A percentile compares a stretch with the other conserved stretches of the same genome.
These are phyloP conservation scores for Spea multiplicata DNA, from an alignment of 2,113 vertebrate genomes.

Conservation along the genomic window DNA sequence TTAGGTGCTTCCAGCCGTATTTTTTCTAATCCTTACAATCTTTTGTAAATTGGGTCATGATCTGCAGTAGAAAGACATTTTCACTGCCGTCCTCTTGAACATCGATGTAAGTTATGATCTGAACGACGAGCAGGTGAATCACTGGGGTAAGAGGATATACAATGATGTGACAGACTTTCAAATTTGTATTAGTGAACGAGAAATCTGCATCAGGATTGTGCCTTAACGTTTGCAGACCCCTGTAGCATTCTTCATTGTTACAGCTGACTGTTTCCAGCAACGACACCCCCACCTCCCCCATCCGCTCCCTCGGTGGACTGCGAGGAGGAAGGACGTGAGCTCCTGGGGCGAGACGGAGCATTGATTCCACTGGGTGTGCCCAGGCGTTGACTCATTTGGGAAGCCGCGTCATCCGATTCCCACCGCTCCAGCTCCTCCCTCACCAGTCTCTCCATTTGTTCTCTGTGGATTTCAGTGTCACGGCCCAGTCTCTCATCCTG, in stretches of 20 bases:
- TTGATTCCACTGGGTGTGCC: slow-evolving; percentile 65
- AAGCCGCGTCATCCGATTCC: slow-evolving; percentile 83
- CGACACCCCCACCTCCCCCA: slow-evolving; percentile 54
- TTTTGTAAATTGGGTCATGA: no score
- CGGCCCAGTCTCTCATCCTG: slow-evolving; percentile 87
- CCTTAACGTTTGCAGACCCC: background rate
- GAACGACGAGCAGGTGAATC: background rate
- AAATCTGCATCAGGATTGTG: no score
- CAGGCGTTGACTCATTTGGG: slow-evolving; percentile 79
- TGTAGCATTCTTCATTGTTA: slow-evolving; percentile 52
- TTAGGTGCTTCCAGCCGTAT: no score
- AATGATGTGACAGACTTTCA: no score
- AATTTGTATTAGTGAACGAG: no score
- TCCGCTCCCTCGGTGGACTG: slow-evolving; percentile 82
- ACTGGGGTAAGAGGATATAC: no score
- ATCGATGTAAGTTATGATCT: background rate
- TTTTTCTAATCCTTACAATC: no score
- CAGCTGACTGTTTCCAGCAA: slow-evolving; percentile 59
- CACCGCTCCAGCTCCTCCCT: slow-evolving; percentile 90
- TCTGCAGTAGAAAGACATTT: no score
- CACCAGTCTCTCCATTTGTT: slow-evolving; percentile 90
- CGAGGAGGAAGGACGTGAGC: slow-evolving; percentile 76
- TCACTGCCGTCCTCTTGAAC: no score
- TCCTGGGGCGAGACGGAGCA: slow-evolving; percentile 67
- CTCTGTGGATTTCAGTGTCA: slow-evolving; percentile 79